phyloP scores from a whole-genome alignment of 1,140 invertebrate genomes.

The Lethrus apterus region DNA sequence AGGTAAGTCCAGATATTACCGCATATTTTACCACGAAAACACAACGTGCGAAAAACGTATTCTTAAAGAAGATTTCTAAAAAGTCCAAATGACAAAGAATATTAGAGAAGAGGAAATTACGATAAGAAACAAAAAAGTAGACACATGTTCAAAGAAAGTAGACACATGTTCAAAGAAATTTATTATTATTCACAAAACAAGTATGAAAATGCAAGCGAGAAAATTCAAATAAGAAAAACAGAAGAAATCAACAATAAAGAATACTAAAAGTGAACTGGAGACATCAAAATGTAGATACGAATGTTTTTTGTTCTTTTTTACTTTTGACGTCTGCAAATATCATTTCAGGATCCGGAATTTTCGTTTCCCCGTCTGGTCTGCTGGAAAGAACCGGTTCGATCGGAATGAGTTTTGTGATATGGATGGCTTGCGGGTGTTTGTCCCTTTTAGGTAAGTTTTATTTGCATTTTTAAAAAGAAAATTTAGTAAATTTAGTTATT shows the following conservation, averaged over 20 bases:
- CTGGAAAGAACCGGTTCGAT: slow-evolving; percentile 86
- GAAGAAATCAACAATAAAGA: too few species aligned
- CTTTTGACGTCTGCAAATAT: not conserved
- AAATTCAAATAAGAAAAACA: slow-evolving; percentile 4
- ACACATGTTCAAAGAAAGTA: too few species aligned
- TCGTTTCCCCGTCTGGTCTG: slow-evolving; percentile 93
- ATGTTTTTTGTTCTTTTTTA: not conserved
- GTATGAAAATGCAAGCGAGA: too few species aligned
- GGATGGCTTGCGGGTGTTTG: slow-evolving; percentile 86
- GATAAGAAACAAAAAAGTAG: too few species aligned
- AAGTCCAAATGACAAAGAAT: too few species aligned
- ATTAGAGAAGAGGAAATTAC: too few species aligned
- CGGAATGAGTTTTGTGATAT: slow-evolving; percentile 88
- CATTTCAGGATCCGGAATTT: slow-evolving; percentile 84
- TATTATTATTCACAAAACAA: too few species aligned
- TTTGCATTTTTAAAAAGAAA: not conserved
- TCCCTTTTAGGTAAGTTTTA: slow-evolving; percentile 71
- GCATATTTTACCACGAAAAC: too few species aligned
- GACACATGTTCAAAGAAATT: too few species aligned
- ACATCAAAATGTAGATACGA: not conserved
- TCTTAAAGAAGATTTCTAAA: too few species aligned
- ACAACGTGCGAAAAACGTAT: too few species aligned
- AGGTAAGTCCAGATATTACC: slow-evolving; percentile 59
- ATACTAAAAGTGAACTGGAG: too few species aligned
- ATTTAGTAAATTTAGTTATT: not conserved